Conservation (phyloP, 2,113 vertebrate species). For the Alouatta palliata region DNA sequence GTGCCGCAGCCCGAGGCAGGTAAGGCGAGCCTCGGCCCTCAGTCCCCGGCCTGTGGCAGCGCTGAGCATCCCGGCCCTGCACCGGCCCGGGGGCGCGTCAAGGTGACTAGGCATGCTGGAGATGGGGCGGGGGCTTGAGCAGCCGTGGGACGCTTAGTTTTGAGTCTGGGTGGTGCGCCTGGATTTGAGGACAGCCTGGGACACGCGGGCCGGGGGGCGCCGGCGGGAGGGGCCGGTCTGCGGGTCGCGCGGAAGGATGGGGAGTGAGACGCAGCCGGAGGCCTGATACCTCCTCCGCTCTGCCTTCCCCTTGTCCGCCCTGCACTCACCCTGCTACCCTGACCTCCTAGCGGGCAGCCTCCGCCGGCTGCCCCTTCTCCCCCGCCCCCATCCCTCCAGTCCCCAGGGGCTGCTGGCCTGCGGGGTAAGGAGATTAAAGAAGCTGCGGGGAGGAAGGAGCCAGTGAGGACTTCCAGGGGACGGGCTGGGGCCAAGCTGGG, state of each 20-base stretch:
- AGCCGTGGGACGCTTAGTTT: not conserved
- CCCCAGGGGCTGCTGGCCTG: constrained; percentile 44
- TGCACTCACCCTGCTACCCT: not conserved
- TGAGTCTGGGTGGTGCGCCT: not conserved
- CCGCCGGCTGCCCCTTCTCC: not conserved
- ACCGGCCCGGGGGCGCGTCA: constrained; percentile 46
- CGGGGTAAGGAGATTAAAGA: constrained; percentile 69
- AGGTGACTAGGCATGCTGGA: constrained; percentile 63
- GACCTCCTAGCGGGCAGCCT: not conserved
- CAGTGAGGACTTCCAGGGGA: not conserved
- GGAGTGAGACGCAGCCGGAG: not conserved
- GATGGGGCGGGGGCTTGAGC: not conserved
- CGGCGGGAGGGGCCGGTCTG: not conserved
- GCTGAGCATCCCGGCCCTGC: constrained; percentile 13
- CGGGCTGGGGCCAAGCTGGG: not conserved
- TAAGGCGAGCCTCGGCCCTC: not conserved
- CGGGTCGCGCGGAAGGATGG: not conserved
- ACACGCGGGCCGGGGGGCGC: not conserved
- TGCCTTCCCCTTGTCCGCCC: not conserved
- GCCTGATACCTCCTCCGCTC: not conserved
- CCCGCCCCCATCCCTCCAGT: not conserved
- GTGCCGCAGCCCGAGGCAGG: constrained; percentile 66
- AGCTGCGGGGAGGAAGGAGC: not conserved
- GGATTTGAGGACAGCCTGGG: not conserved
- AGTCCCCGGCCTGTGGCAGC: not conserved